Base-by-base conservation (phyloP, 1,140 invertebrate genomes). In the Diploscapter pachys region DNA sequence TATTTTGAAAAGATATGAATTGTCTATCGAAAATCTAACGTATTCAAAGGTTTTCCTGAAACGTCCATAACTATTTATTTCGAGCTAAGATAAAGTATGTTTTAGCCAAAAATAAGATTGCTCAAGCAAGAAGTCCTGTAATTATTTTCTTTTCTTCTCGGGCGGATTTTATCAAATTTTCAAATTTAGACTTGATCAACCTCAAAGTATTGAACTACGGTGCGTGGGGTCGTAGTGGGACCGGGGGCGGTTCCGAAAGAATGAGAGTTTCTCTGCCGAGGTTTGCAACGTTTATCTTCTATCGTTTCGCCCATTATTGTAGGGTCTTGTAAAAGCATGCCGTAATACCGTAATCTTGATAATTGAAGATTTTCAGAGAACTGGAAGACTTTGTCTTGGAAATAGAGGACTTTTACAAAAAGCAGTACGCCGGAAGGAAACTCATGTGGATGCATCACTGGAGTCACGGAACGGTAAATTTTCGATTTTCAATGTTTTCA, bases 401-500 rank as follows among this genome's bases (percentile, higher is more conserved):
- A 88, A 92, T 96, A 31, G 88, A 98, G 92, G 87, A 89, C 63
- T 89, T 89, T 78, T 90, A 90, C 81, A 85, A 86, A 77, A 86
- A 85, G 55, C 97, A 98, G 86, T 96, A 99, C 88, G 95, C 92
- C 84, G 96, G 96, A n/a, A 88, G 96, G 63, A 98, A 98, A 87
- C 89, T 99, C 59, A 94, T 96, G 87, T 99, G 97, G 97, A 96
- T 98, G 87, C 95, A 99, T 89, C 95, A 98, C 81, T 98, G 99
- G 95, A 97, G 95, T 63, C 98, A 98, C 89, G 96, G 96, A 81
- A 95, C 94, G 54, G 90, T 91, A 88, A 84, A 86, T 80, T 5
- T 11, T 53, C 3, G 63, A 5, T 8, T n/a, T 71, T 11, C 9
- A 61, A 50, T 71, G 59, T 63, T 59, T 61, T 52, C 3, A 48